Conservation (phyloP, 2,797 vertebrate species). For the Myotis findleyi region DNA sequence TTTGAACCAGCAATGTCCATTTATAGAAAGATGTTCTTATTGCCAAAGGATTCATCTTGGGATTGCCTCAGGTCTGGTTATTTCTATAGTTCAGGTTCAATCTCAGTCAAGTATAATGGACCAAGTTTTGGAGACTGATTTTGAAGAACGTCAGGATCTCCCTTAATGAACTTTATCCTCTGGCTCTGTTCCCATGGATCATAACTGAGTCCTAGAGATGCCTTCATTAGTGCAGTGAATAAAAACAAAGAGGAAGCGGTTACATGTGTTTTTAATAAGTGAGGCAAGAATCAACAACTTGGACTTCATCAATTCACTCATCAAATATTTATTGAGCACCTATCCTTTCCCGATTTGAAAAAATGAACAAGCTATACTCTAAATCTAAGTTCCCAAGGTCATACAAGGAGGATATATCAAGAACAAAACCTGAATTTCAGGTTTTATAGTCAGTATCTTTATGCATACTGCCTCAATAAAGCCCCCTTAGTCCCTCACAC, state of each 20-base stretch:
- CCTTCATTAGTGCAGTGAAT: background rate
- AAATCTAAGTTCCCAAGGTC: background rate
- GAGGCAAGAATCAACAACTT: background rate
- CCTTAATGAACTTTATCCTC: background rate
- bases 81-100: background rate
- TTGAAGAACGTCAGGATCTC: background rate
- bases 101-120: background rate
- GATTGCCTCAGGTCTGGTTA: background rate
- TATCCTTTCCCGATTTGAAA: conserved; percentile 15
- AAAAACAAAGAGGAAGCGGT: background rate
- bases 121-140: background rate
- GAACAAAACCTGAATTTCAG: background rate
- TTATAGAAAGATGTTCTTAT: background rate
- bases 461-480: background rate
- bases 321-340: background rate
- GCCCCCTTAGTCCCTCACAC: background rate
- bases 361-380: background rate
- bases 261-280: background rate
- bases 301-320: background rate
- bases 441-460: background rate
- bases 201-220: background rate
- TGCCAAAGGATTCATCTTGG: background rate
- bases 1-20: background rate
- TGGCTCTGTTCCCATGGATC: background rate
- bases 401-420: background rate